Evolutionary conservation across 2,888 invertebrate genomes (phyloP), one percentile per base, ranked within the genome.

Genomic region (Drosophila recens): DNA sequence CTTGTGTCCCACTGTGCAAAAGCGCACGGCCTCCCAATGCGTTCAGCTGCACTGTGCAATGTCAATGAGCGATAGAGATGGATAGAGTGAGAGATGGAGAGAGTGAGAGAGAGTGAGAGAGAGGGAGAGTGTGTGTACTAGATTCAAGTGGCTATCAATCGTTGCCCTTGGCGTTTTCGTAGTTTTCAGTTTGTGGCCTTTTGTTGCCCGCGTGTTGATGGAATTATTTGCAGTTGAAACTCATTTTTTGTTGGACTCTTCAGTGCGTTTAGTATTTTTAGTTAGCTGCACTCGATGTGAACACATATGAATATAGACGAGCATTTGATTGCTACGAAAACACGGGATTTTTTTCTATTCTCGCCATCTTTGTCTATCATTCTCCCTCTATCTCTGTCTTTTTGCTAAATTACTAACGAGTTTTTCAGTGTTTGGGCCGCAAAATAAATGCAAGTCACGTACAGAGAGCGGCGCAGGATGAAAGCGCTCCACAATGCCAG

Each of bases 141-240:
- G 17, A 4, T 75, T 87, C 87, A 90, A 88, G 89, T 88, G 90
- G 89, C 79, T 80, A 90, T 90, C 90, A 87, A 80, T 89, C 89
- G 85, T 69, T 83, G 74, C 78, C 78, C 77, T 82, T 83, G 74
- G 82, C 64, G 87, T 65, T 69, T 71, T 71, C 38, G 59, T 65
- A 48, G 69, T 68, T 68, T 63, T 75, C 72, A 59, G 67, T 72
- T 72, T 69, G 43, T 67, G 58, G 48, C 38, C 65, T 63, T 64
- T 77, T 77, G 51, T 48, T 17, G 43, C 27, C 46, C 43, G 51
- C 64, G 82, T 74, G 89, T 83, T 90, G 89, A 89, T 88, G 75
- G 90, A 89, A 90, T 89, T 89, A 89, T 89, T 90, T 90, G 90
- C 89, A 90, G 90, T 72, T 82, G 56, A 9, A 45, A 33, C 30